These are phyloP conservation scores for Dryoscopus gambensis DNA, from an alignment of 2,113 vertebrate genomes.

Conservation along the genomic window DNA sequence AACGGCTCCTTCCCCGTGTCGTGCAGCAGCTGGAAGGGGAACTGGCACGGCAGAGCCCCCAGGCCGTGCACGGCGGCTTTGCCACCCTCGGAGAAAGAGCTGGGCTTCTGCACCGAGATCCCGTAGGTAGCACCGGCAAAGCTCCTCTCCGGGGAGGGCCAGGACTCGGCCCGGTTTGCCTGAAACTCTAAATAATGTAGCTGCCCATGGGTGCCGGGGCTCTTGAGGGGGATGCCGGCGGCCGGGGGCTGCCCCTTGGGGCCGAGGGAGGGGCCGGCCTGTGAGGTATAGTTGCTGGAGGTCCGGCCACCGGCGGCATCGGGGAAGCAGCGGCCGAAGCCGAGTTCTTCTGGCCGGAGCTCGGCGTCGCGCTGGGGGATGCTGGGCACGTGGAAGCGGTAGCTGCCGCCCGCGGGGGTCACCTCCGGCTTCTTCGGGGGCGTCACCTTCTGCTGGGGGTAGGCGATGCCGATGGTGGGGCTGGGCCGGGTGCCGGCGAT, in stretches of 20 bases:
- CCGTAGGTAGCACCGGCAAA: constrained; percentile 84
- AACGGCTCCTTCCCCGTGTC: constrained; percentile 76
- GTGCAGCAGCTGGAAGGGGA: constrained; percentile 80
- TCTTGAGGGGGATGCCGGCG: constrained; percentile 63
- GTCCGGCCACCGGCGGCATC: constrained; percentile 78
- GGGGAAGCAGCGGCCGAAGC: constrained; percentile 80
- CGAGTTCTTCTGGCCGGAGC: constrained; percentile 78
- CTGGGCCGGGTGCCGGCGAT: constrained; percentile 78
- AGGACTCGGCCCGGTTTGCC: constrained; percentile 73
- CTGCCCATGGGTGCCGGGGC: constrained; percentile 70
- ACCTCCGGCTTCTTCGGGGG: constrained; percentile 81
- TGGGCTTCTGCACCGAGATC: constrained; percentile 74
- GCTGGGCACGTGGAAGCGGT: constrained; percentile 80
- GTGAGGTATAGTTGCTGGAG: constrained; percentile 90
- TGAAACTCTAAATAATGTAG: constrained; percentile 82
- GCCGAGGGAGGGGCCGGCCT: constrained; percentile 53
- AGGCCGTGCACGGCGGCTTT: constrained; percentile 68
- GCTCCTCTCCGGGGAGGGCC: constrained; percentile 83
- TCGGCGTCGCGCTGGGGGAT: constrained; percentile 77
- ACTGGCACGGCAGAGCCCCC: constrained; percentile 75
- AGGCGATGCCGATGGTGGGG: constrained; percentile 84
- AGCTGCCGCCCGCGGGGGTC: constrained; percentile 72
- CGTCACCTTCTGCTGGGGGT: constrained; percentile 83
- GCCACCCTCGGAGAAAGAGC: constrained; percentile 74
- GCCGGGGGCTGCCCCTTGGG: constrained; percentile 62